These are phyloP conservation scores for Leptinotarsa rubiginosa DNA, from an alignment of 2,888 invertebrate species.

Conservation along the genomic window DNA sequence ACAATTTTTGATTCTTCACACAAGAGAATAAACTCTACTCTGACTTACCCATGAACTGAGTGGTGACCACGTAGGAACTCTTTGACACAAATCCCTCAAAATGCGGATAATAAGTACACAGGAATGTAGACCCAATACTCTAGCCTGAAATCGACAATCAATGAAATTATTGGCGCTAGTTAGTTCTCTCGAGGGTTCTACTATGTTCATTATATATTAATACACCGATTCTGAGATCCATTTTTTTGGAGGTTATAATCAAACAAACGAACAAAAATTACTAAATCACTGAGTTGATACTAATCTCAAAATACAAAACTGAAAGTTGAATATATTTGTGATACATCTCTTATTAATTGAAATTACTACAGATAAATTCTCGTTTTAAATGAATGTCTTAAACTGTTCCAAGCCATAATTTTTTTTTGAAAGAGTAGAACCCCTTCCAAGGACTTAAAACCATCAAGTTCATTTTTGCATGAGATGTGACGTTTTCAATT, in stretches of 20 bases:
- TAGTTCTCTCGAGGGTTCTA: constrained; percentile 47
- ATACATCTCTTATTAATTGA: too few relatives aligned
- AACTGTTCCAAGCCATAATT: background rate
- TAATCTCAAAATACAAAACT: too few relatives aligned
- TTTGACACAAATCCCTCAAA: constrained; percentile 93
- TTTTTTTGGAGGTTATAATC: too few relatives aligned
- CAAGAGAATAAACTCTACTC: background rate
- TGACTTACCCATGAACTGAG: constrained; percentile 91
- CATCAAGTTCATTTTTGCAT: constrained; percentile 42
- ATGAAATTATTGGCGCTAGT: constrained; percentile 11
- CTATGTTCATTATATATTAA: constrained; percentile 24
- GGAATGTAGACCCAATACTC: constrained; percentile 93
- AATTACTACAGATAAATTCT: background rate
- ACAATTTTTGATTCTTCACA: too few relatives aligned
- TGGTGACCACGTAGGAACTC: constrained; percentile 94
- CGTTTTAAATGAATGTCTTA: background rate
- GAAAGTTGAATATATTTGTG: too few relatives aligned
- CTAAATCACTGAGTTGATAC: too few relatives aligned
- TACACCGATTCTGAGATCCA: too few relatives aligned
- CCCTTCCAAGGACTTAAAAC: constrained; percentile 42
- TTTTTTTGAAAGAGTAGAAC: constrained; percentile 52
- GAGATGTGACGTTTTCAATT: constrained; percentile 61
- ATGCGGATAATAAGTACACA: constrained; percentile 97
- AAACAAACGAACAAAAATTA: too few relatives aligned
- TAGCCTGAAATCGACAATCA: constrained; percentile 77